phyloP scores from a whole-genome alignment of 2,113 vertebrate genomes.

The Grus americana region DNA sequence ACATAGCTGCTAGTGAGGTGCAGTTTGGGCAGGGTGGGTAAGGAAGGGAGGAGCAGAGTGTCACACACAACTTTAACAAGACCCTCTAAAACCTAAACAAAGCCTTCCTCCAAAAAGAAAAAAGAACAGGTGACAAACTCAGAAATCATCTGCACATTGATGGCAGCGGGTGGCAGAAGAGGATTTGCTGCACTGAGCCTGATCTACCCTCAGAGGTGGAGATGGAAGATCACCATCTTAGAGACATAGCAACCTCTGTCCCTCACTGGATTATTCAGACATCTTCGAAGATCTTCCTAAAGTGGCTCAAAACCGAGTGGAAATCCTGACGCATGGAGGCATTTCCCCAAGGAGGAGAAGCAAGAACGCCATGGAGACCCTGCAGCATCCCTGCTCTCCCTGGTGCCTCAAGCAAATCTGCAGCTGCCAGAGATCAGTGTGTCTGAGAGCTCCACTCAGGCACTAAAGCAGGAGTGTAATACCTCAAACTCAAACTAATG shows the following conservation, averaged over 20 bases:
- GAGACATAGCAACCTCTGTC: background rate
- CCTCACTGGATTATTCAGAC: background rate
- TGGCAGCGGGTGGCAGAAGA: background rate
- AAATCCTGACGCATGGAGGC: fast-evolving
- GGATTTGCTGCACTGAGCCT: background rate
- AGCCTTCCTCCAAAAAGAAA: background rate
- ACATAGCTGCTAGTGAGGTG: background rate
- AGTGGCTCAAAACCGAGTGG: background rate
- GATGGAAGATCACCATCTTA: background rate
- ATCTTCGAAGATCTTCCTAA: background rate
- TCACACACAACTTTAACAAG: background rate
- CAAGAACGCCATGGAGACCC: fast-evolving
- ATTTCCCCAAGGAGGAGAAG: background rate
- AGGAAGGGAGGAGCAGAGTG: background rate
- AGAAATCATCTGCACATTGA: background rate
- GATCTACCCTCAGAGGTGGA: background rate
- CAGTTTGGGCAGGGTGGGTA: background rate
- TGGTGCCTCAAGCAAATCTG: fast-evolving
- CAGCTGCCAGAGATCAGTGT: fast-evolving
- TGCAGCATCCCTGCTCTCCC: background rate
- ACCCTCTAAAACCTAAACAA: background rate
- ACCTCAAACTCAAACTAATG: background rate
- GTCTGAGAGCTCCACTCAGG: background rate
- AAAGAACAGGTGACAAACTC: background rate
- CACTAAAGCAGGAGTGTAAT: background rate